Conservation (phyloP, 2,888 invertebrate species). For the Leptothorax acervorum region DNA sequence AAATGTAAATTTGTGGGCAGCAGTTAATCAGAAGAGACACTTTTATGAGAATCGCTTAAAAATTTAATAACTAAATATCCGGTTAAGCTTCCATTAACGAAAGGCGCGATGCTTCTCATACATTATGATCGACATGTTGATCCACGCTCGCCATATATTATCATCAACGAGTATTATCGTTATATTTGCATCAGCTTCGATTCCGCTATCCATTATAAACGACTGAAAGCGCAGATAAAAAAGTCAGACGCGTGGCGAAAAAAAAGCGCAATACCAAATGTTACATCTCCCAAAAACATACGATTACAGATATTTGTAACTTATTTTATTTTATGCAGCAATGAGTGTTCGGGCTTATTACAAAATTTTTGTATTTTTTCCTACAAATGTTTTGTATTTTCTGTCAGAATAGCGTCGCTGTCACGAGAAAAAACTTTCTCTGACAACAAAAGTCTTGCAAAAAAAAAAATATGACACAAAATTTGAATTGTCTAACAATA, state of each 20-base stretch:
- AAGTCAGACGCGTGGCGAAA: neutral
- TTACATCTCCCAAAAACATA: neutral
- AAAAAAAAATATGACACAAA: neutral
- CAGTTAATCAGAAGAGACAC: neutral
- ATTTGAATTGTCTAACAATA: conserved; percentile 14
- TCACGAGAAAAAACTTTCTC: neutral
- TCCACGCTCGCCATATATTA: conserved; percentile 1
- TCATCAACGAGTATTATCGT: conserved; percentile 23
- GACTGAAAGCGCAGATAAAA: neutral
- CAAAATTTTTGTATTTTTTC: neutral
- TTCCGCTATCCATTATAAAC: neutral
- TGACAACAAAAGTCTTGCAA: neutral
- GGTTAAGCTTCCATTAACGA: conserved; percentile 41
- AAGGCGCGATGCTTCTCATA: conserved; percentile 5
- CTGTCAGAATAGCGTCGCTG: neutral
- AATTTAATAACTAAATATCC: conserved; percentile 39
- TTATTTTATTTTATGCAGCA: neutral
- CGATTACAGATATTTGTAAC: neutral
- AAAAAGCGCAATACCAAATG: neutral
- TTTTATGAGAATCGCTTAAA: conserved; percentile 22
- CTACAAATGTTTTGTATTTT: neutral
- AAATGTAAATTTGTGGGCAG: neutral
- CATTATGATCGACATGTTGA: conserved; percentile 31
- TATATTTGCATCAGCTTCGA: conserved; percentile 26
- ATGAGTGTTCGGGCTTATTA: neutral